Base-by-base conservation (phyloP, 2,888 invertebrate genomes). In the Caenorhabditis becei region DNA sequence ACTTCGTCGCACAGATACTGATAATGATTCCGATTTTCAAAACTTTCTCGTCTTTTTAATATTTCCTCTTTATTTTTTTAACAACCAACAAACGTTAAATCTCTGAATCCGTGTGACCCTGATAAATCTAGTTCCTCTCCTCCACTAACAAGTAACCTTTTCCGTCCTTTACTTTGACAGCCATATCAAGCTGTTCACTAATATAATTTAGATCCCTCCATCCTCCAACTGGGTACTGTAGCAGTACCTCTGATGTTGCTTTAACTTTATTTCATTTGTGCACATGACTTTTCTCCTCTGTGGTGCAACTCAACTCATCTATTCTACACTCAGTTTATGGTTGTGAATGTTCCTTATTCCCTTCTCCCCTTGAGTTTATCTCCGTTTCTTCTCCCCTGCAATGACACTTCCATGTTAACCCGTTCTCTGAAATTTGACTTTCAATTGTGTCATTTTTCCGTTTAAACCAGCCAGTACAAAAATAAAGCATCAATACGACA, bases 41-140 rank as follows among this genome's bases (percentile, higher is more conserved):
- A n/a, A n/a, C 18, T 20, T 32, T 14, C 49, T 20, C 37, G 28
- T 20, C n/a, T n/a, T n/a, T 37, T 14, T 16, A 41, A 28, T 54
- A n/a, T 5, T 26, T n/a, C 16, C 16, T 2, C 54, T 32, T n/a
- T 16, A n/a, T 3, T 4, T 28, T 56, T 35, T 18, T n/a, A 7
- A 16, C n/a, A 8, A 32, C 26, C 41, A 41, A 2, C 28, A 35
- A 53, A 23, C 20, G 8, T 23, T 37, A 47, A 74, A 75, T 62
- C 80, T 75, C 80, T 28, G 37, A 61, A 75, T 66, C 80, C 80
- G 80, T 80, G 80, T 80, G 80, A 80, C 75, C 44, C 66, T 70
- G 67, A 66, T 70, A 61, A 75, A 80, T 80, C 80, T 80, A 80
- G 80, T 80, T 80, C 37, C 44, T 26, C 16, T 37, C 44, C 14